phyloP scores from a whole-genome alignment of 2,113 vertebrate genomes.

The Rhea americana region DNA sequence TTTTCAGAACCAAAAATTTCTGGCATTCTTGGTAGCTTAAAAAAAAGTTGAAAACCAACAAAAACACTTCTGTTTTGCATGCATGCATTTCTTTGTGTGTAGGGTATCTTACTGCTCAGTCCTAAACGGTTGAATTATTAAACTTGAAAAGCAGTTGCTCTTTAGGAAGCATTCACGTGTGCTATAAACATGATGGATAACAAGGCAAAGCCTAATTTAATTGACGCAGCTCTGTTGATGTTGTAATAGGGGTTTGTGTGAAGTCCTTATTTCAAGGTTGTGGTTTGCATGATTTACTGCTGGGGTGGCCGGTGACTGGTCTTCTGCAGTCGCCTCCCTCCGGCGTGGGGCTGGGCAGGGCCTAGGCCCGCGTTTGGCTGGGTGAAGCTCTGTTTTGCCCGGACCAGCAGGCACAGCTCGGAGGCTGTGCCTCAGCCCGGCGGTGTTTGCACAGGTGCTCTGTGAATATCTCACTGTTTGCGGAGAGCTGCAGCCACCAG shows the following conservation, averaged over 20 bases:
- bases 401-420: fast-evolving
- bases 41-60: neutral
- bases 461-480: neutral
- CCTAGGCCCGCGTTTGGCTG: neutral
- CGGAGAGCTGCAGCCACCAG: neutral
- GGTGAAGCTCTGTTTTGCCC: neutral
- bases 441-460: neutral
- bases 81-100: constrained; percentile 26
- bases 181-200: constrained; percentile 56
- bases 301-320: neutral
- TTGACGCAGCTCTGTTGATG: constrained; percentile 18
- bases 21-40: neutral
- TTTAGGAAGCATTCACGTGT: constrained; percentile 29
- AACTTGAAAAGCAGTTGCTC: constrained; percentile 65
- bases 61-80: neutral
- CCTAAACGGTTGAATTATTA: constrained; percentile 51
- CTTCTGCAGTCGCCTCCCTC: neutral
- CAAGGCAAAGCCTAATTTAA: constrained; percentile 49
- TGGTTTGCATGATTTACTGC: neutral
- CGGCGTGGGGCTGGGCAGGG: fast-evolving
- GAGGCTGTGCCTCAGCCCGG: too few species aligned
- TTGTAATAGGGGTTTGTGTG: neutral
- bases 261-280: neutral
- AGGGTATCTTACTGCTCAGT: constrained; percentile 15
- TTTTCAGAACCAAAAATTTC: neutral